Conservation (phyloP, 37 sponge, comb jelly and placozoan species). For the Eunapius fragilis region DNA sequence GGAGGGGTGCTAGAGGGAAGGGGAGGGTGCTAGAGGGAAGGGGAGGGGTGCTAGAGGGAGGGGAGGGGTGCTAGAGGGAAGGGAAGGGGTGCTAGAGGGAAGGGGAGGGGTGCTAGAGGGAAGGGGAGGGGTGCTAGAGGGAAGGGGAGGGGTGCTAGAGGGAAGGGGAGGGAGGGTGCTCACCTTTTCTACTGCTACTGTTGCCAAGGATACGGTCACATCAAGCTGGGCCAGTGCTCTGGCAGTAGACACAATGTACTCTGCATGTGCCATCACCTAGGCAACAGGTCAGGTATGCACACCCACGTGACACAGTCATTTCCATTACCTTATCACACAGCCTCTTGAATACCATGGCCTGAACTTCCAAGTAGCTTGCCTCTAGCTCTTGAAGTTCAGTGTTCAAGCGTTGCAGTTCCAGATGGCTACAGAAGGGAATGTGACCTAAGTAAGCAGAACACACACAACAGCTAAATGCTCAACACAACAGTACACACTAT, state of each 20-base stretch:
- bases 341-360: slow-evolving; percentile 43
- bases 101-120: too few relatives aligned
- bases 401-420: slow-evolving; percentile 69
- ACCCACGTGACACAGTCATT: not conserved
- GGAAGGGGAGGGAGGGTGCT: not conserved
- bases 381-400: slow-evolving; percentile 43
- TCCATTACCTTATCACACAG: slow-evolving; percentile 60
- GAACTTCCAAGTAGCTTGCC: not conserved
- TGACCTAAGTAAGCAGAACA: not conserved
- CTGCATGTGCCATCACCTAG: slow-evolving; percentile 59
- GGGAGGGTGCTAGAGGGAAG: too few relatives aligned
- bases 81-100: too few relatives aligned
- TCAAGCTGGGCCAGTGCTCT: slow-evolving; percentile 66
- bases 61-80: too few relatives aligned
- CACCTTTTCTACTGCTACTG: slow-evolving; percentile 65
- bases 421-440: slow-evolving; percentile 18
- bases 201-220: slow-evolving; percentile 56
- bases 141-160: too few relatives aligned
- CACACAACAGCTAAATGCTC: not conserved
- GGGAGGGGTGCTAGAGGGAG: too few relatives aligned
- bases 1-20: too few relatives aligned
- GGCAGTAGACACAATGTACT: slow-evolving; percentile 45
- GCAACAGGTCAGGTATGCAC: not conserved
- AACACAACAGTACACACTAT: too few relatives aligned
- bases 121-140: too few relatives aligned